Percentiles rank a stretch among this genome's conserved stretches.
phyloP scores from a whole-genome alignment of 2,888 invertebrate genomes.

The Isotomurus palustris region DNA sequence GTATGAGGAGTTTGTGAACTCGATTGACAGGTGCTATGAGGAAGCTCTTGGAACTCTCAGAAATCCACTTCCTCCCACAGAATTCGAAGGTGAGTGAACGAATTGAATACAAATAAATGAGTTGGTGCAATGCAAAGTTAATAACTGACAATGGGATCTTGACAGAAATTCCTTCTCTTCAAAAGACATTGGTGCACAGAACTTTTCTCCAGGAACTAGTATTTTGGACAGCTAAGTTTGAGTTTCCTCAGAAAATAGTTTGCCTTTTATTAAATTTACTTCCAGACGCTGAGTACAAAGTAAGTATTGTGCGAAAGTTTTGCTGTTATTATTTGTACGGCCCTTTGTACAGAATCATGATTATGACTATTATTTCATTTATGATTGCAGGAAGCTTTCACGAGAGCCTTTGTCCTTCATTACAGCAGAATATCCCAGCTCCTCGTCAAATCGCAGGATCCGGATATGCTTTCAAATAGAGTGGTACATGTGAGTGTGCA shows the following conservation, averaged over 20 bases:
- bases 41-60: conserved; percentile 76
- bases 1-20: conserved; percentile 67
- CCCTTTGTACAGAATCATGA: not conserved
- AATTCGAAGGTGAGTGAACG: conserved; percentile 59
- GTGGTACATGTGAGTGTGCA: conserved; percentile 97
- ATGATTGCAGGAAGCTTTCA: conserved; percentile 72
- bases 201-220: conserved; percentile 91
- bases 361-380: conserved; percentile 9
- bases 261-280: conserved; percentile 91
- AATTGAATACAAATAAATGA: not conserved
- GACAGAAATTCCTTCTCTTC: conserved; percentile 67
- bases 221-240: conserved; percentile 96
- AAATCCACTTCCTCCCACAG: conserved; percentile 66
- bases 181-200: conserved; percentile 71
- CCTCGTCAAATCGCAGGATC: conserved; percentile 76
- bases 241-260: conserved; percentile 95
- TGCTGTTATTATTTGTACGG: not conserved
- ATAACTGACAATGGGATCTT: conserved; percentile 12
- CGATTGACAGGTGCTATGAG: conserved; percentile 71
- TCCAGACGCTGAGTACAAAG: conserved; percentile 91
- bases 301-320: conserved; percentile 48
- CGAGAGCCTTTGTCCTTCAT: conserved; percentile 90
- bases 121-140: not conserved
- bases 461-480: conserved; percentile 87
- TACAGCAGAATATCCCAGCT: conserved; percentile 92